Conservation (phyloP, 2,888 invertebrate genomes). For the Aspidapion aeneum region DNA sequence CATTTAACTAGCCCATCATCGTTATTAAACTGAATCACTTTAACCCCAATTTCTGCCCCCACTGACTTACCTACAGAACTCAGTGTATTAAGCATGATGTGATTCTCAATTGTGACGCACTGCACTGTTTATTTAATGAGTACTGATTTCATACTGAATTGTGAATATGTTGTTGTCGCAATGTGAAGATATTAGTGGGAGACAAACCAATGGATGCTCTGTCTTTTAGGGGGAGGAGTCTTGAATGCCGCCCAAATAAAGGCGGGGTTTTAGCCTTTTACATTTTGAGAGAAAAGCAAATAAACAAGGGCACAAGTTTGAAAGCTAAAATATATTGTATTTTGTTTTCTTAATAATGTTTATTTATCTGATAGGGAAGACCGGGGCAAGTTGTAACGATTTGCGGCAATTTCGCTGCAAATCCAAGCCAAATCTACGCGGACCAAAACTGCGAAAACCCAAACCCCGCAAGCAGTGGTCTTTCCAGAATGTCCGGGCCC, state of each 20-base stretch:
- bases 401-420: no score
- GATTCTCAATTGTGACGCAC: slow-evolving; percentile 38
- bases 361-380: no score
- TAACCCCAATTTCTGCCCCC: slow-evolving; percentile 49
- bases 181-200: slow-evolving; percentile 41
- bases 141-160: slow-evolving; percentile 52
- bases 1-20: slow-evolving; percentile 49
- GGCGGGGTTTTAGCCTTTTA: slow-evolving; percentile 36
- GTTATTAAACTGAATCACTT: slow-evolving; percentile 49
- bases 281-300: slow-evolving; percentile 8
- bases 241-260: slow-evolving; percentile 19
- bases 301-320: not conserved
- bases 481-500: no score
- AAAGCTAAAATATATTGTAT: not conserved
- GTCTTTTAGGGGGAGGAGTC: slow-evolving; percentile 38
- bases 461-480: no score
- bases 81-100: slow-evolving; percentile 48
- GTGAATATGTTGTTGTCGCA: slow-evolving; percentile 47
- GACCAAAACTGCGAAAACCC: no score
- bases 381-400: no score
- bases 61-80: slow-evolving; percentile 47
- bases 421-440: no score
- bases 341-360: not conserved
- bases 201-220: slow-evolving; percentile 42
- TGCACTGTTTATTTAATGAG: slow-evolving; percentile 53